Evolutionary conservation across 1,140 invertebrate species (phyloP).

Genomic region (Amphibalanus amphitrite): DNA sequence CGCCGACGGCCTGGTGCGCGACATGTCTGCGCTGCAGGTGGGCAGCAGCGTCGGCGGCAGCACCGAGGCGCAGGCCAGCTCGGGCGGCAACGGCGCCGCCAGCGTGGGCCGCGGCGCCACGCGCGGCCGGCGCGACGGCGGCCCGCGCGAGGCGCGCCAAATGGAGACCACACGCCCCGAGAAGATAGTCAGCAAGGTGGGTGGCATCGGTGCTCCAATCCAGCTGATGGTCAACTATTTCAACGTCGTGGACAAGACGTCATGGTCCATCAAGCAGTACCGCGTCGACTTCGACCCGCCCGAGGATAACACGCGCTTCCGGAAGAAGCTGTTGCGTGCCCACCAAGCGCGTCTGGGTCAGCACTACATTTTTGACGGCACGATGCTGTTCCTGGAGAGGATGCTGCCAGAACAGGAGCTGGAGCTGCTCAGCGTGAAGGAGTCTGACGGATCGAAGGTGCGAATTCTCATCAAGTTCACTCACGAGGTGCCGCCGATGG

Average conservation of each 20-base stretch:
- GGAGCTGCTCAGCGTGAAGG: not conserved
- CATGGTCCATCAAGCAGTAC: not conserved
- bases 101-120: not conserved
- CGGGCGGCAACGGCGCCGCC: not conserved
- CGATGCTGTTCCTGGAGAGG: not conserved
- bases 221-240: not conserved
- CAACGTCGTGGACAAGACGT: not conserved
- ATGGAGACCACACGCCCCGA: not conserved
- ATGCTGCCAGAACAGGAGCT: not conserved
- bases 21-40: not conserved
- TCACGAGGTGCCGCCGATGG: not conserved
- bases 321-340: not conserved
- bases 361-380: not conserved
- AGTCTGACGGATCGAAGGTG: not conserved
- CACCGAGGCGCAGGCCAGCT: not conserved
- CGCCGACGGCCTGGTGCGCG: not conserved
- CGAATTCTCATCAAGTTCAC: not conserved
- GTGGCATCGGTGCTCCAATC: not conserved
- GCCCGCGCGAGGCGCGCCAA: not conserved
- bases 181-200: not conserved
- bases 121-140: not conserved
- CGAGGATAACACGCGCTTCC: slow-evolving; percentile 1
- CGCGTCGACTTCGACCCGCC: not conserved
- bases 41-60: not conserved
- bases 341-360: not conserved